These are phyloP conservation scores for Drosophila affinis DNA, from an alignment of 2,888 invertebrate genomes.

Conservation along the genomic window DNA sequence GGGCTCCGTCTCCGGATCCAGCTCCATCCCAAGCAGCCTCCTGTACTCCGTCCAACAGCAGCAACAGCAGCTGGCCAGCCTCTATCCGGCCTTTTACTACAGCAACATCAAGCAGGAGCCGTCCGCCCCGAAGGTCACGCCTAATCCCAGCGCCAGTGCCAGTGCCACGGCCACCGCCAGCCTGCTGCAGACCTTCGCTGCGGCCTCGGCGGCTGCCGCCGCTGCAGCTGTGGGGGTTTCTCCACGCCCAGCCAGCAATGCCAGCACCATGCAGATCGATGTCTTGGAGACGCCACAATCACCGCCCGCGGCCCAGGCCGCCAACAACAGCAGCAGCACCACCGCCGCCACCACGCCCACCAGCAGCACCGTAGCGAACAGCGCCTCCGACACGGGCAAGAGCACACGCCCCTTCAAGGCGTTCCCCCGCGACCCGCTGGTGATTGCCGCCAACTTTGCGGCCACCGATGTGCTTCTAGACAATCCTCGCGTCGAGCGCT, in stretches of 20 bases:
- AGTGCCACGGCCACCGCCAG: slow-evolving; percentile 41
- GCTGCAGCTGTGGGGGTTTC: slow-evolving; percentile 42
- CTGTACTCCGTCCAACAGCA: slow-evolving; percentile 39
- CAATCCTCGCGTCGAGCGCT: slow-evolving; percentile 87
- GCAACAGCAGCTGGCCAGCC: slow-evolving; percentile 58
- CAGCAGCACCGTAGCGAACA: slow-evolving; percentile 46
- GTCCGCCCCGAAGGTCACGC: slow-evolving; percentile 22
- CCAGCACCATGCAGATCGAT: slow-evolving; percentile 69
- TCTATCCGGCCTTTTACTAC: slow-evolving; percentile 73
- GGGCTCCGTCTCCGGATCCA: not conserved
- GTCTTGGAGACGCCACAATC: slow-evolving; percentile 54
- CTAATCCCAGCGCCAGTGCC: slow-evolving; percentile 33
- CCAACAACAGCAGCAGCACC: slow-evolving; percentile 19
- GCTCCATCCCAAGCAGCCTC: slow-evolving; percentile 37
- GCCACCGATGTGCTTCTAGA: slow-evolving; percentile 85
- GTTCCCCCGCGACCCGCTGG: slow-evolving; percentile 88
- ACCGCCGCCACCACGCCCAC: slow-evolving; percentile 49
- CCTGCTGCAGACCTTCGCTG: slow-evolving; percentile 58
- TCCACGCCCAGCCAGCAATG: slow-evolving; percentile 58
- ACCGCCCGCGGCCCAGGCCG: slow-evolving; percentile 37
- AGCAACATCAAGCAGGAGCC: slow-evolving; percentile 69
- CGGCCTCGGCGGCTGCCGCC: slow-evolving; percentile 54
- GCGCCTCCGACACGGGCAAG: slow-evolving; percentile 79
- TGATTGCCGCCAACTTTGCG: slow-evolving; percentile 86
- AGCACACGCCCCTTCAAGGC: slow-evolving; percentile 88